Evolutionary conservation across 2,888 invertebrate genomes (phyloP), one percentile per base, ranked within the genome.

Genomic region (Acronicta aceris): DNA sequence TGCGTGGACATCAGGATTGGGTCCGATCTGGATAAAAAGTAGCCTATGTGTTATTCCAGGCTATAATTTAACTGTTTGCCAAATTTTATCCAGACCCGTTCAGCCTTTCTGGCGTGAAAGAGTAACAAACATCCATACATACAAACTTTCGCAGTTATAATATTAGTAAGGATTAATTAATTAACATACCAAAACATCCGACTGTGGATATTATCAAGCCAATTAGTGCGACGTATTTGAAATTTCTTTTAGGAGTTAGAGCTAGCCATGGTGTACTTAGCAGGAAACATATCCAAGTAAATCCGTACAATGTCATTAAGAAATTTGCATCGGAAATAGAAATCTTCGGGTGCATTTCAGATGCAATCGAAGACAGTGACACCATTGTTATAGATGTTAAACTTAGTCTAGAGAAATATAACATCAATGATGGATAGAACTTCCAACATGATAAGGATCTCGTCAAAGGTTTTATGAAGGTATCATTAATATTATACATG

Each of bases 271-370:
- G 95, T 8, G 91, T 92, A 57, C 88, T 83, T 59, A 94, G 55
- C 55, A 95, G 72, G 64, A 95, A 94, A 78, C 94, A 92, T 71
- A 95, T 80, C 95, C 95, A 95, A 33, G 94, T 89, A 68, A 94
- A 93, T 1, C 90, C 94, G 69, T 92, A 90, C 36, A 94, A 78
- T 0, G 94, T 90, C 82, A 93, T 86, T 40, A 95, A 68, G 52
- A 94, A 93, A 60, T 94, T 93, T 3, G 89, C 83, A 67, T 95
- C 94, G 5, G 87, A 84, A 59, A 86, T 79, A 2, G 90, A 86
- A 74, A 93, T 90, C 65, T 87, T 88, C 6, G 93, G 91, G 15
- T 86, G 81, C 70, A 92, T 89, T 68, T 87, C 83, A 36, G 89
- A 83, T 15, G 91, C 92, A 65, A 94, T 87, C 77, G 90, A 81